These are phyloP conservation scores for Lasaia peninsularis DNA, from an alignment of 1,140 invertebrate species.

Conservation along the genomic window DNA sequence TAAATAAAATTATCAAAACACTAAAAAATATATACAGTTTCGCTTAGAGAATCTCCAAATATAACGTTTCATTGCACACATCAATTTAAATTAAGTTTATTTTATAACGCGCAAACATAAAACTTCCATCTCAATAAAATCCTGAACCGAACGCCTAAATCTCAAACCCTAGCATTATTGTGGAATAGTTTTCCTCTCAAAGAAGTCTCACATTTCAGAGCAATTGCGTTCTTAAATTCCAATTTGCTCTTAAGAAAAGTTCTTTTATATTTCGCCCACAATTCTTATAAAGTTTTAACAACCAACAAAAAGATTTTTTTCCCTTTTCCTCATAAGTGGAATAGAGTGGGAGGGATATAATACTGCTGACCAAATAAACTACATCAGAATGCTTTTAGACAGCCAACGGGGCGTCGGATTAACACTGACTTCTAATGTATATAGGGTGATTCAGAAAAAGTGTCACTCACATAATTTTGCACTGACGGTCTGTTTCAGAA, in stretches of 20 bases:
- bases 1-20: no score
- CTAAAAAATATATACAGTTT: no score
- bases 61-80: no score
- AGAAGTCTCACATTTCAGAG: constrained; percentile 10
- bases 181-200: constrained; percentile 15
- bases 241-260: constrained; percentile 11
- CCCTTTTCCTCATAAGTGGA: constrained; percentile 19
- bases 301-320: constrained; percentile 31
- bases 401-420: constrained; percentile 25
- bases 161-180: neutral
- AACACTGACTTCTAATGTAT: constrained; percentile 8
- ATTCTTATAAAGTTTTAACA: constrained; percentile 40
- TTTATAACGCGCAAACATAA: neutral
- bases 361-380: constrained; percentile 35
- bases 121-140: neutral
- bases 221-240: constrained; percentile 16
- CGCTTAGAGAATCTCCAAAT: no score
- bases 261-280: constrained; percentile 17
- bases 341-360: constrained; percentile 20
- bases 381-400: constrained; percentile 45
- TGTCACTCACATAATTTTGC: neutral
- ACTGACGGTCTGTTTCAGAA: neutral
- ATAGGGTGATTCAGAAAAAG: neutral
- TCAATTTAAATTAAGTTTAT: no score
- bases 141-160: neutral